Conservation (phyloP, 2,888 invertebrate species). For the Serripes groenlandicus region DNA sequence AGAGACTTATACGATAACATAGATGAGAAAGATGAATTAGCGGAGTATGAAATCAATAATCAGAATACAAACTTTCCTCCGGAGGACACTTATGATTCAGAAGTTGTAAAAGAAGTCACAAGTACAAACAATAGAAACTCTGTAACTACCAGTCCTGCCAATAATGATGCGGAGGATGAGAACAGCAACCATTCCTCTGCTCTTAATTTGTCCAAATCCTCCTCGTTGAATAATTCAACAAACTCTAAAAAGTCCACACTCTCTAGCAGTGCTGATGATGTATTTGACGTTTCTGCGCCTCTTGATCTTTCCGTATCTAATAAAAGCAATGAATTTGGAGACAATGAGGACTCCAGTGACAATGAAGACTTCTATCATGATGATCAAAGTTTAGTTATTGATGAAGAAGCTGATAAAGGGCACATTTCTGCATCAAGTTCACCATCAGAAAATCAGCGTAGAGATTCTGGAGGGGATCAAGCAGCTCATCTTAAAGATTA, state of each 20-base stretch:
- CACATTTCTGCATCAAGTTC: background rate
- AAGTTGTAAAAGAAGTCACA: slow-evolving; percentile 15
- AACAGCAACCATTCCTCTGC: slow-evolving; percentile 39
- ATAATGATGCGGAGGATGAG: slow-evolving; percentile 30
- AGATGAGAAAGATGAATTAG: slow-evolving; percentile 77
- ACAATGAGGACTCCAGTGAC: slow-evolving; percentile 54
- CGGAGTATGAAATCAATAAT: slow-evolving; percentile 78
- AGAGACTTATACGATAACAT: slow-evolving; percentile 65
- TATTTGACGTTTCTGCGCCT: slow-evolving; percentile 28
- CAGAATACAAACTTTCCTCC: slow-evolving; percentile 76
- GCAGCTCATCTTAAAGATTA: slow-evolving; percentile 89
- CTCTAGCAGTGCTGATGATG: slow-evolving; percentile 25
- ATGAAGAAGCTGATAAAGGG: slow-evolving; percentile 34
- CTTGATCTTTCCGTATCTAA: slow-evolving; percentile 61
- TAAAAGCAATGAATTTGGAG: slow-evolving; percentile 12
- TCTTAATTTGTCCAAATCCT: slow-evolving; percentile 43
- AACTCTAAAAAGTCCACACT: slow-evolving; percentile 32
- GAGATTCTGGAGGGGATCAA: slow-evolving; percentile 43
- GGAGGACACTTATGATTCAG: slow-evolving; percentile 50
- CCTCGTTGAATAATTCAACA: slow-evolving; percentile 42
- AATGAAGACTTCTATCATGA: slow-evolving; percentile 62
- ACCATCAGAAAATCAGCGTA: background rate
- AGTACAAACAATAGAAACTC: slow-evolving; percentile 25
- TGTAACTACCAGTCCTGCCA: slow-evolving; percentile 2
- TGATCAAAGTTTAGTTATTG: slow-evolving; percentile 49